These are phyloP conservation scores for Leiothrix lutea DNA, from an alignment of 2,113 vertebrate genomes.

Conservation along the genomic window DNA sequence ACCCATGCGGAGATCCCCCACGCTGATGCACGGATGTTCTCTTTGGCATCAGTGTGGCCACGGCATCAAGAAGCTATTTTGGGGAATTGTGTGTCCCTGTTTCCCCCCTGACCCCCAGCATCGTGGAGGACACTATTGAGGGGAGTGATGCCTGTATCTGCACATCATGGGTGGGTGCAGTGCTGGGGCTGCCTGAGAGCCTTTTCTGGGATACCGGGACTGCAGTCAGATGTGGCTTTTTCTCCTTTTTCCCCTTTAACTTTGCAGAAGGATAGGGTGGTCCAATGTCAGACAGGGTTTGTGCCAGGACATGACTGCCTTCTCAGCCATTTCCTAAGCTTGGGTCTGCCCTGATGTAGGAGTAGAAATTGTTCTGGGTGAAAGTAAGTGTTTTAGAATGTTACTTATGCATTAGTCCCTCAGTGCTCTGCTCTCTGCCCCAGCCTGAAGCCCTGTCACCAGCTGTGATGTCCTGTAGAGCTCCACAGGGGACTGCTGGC, in stretches of 20 bases:
- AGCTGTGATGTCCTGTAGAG: not conserved
- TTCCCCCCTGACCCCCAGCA: not conserved
- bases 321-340: not conserved
- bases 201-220: not conserved
- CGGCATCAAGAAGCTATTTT: not conserved
- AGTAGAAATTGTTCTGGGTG: not conserved
- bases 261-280: not conserved
- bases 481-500: not conserved
- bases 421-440: not conserved
- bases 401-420: not conserved
- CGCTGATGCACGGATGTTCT: fast-evolving
- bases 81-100: not conserved
- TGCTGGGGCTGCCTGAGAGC: not conserved
- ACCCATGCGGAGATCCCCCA: no score
- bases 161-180: not conserved
- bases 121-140: fast-evolving
- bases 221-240: fast-evolving
- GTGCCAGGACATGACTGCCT: not conserved
- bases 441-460: not conserved
- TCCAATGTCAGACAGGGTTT: not conserved
- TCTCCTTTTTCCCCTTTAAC: not conserved
- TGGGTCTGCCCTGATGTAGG: not conserved
- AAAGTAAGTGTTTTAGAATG: not conserved
- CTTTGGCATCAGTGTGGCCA: fast-evolving
- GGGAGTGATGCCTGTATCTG: not conserved